Evolutionary conservation across 2,888 invertebrate genomes (phyloP).

Genomic region (Hyles lineata): DNA sequence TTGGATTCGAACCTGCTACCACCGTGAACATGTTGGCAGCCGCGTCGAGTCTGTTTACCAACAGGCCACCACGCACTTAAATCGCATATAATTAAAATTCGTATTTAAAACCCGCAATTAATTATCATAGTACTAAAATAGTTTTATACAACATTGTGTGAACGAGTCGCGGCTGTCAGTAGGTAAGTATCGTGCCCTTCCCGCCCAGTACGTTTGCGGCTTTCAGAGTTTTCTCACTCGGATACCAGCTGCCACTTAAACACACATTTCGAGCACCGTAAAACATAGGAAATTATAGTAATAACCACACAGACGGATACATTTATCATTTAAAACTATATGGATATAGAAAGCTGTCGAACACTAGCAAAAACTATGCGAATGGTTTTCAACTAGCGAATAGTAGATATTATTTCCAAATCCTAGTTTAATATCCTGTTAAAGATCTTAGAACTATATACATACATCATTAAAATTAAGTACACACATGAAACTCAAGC

Average conservation of each 20-base stretch:
- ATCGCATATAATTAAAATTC: too few species aligned
- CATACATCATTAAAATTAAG: not conserved
- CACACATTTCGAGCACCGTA: slow-evolving; percentile 50
- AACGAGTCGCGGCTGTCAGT: slow-evolving; percentile 18
- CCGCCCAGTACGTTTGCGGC: slow-evolving; percentile 62
- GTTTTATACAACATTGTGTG: slow-evolving; percentile 22
- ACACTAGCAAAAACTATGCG: slow-evolving; percentile 1
- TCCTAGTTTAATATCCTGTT: not conserved
- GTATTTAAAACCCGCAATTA: too few species aligned
- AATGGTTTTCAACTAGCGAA: not conserved
- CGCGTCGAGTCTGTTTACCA: too few species aligned
- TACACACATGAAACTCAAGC: too few species aligned
- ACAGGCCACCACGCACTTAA: too few species aligned
- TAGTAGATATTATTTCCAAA: not conserved
- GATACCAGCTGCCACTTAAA: slow-evolving; percentile 64
- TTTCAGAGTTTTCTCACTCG: slow-evolving; percentile 67
- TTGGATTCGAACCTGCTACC: too few species aligned
- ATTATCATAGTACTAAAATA: slow-evolving; percentile 1
- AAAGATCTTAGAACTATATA: not conserved
- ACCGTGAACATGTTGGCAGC: too few species aligned
- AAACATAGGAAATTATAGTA: slow-evolving; percentile 67
- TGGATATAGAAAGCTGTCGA: slow-evolving; percentile 15
- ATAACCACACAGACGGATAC: slow-evolving; percentile 48
- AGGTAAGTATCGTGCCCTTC: slow-evolving; percentile 35
- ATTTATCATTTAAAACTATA: slow-evolving; percentile 29